phyloP scores from a whole-genome alignment of 2,113 vertebrate species.

The Myodes glareolus region DNA sequence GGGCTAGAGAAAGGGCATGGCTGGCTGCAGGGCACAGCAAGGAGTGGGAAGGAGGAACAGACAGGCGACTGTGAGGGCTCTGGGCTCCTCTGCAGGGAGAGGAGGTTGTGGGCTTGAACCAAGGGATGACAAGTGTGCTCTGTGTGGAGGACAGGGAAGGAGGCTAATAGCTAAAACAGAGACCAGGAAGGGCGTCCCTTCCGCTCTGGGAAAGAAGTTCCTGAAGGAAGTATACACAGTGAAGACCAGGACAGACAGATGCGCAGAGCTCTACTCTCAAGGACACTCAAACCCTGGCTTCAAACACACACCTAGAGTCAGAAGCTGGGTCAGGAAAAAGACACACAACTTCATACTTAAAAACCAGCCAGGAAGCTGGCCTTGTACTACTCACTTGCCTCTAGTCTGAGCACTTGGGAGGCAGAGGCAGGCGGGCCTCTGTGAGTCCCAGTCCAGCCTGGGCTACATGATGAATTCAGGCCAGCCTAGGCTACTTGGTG shows the following conservation, averaged over 20 bases:
- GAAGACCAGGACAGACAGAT: accelerated
- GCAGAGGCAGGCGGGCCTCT: background rate
- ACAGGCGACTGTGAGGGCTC: background rate
- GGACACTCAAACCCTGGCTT: background rate
- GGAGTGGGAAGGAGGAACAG: accelerated
- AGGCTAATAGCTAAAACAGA: background rate
- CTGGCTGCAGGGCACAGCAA: background rate
- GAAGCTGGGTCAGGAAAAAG: background rate
- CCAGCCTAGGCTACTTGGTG: background rate
- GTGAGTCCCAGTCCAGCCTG: background rate
- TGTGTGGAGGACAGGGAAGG: background rate
- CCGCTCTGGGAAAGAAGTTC: background rate
- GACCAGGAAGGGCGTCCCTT: background rate
- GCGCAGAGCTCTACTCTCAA: background rate
- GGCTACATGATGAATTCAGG: background rate
- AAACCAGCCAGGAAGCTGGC: background rate
- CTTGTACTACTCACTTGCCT: too few species aligned
- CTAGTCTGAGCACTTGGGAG: background rate
- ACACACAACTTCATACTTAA: background rate
- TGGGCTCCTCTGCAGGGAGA: background rate
- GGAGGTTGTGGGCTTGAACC: too few species aligned
- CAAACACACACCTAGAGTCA: background rate
- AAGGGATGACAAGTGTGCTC: background rate
- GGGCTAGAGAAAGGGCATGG: accelerated
- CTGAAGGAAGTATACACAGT: background rate